Percentiles rank a stretch among this genome's conserved stretches.
Evolutionary conservation across 2,113 vertebrate genomes (phyloP).

Genomic region (Hyaena hyaena): DNA sequence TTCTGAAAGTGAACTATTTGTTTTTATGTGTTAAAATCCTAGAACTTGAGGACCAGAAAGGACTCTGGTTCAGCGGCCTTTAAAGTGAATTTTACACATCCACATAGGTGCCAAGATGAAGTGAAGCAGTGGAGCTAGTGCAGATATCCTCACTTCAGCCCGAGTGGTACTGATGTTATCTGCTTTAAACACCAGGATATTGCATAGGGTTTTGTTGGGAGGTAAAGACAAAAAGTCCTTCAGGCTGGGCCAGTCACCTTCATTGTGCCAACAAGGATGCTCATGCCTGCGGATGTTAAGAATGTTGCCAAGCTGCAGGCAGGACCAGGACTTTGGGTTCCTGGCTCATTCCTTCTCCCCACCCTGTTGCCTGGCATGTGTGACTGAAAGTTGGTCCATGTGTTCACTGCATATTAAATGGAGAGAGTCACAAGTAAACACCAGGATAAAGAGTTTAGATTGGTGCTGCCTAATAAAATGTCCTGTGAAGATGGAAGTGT

Average conservation of each 20-base stretch:
- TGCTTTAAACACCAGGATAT: neutral
- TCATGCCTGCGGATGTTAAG: neutral
- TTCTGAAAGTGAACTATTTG: constrained; percentile 11
- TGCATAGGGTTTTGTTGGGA: neutral
- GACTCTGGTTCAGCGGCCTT: neutral
- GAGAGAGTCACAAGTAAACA: neutral
- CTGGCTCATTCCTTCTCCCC: neutral
- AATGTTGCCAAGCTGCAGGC: neutral
- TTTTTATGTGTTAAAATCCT: neutral
- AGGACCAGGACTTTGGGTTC: neutral
- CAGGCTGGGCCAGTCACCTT: neutral
- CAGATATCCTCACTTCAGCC: neutral
- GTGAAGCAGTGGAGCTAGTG: neutral
- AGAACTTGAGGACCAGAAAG: neutral
- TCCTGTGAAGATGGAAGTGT: neutral
- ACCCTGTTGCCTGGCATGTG: neutral
- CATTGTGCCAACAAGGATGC: neutral
- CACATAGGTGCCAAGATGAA: neutral
- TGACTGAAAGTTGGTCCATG: neutral
- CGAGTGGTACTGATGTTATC: neutral
- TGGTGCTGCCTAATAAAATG: neutral
- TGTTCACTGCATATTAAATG: neutral
- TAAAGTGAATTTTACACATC: neutral
- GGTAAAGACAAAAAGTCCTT: neutral
- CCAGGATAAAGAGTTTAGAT: neutral